Percentiles rank a stretch among this genome's conserved stretches.
Evolutionary conservation across 2,888 invertebrate species (phyloP).

Genomic region (Melikaiella ostensackeni): DNA sequence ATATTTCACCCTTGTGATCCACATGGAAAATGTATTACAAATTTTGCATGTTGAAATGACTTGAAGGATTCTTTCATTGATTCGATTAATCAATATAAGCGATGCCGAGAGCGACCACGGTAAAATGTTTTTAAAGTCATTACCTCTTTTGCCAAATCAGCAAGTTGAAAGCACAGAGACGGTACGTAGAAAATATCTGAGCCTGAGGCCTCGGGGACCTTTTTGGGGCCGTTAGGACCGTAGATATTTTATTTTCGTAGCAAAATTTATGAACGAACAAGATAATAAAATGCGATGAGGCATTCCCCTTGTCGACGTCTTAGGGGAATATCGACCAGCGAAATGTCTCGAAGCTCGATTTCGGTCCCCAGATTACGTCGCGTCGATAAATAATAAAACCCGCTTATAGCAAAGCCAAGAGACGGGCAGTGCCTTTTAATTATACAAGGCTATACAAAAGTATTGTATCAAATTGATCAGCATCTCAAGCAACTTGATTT

Average conservation of each 20-base stretch:
- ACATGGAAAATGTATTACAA: neutral
- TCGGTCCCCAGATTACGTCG: slow-evolving; percentile 61
- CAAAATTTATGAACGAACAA: slow-evolving; percentile 73
- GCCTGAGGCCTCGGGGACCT: slow-evolving; percentile 33
- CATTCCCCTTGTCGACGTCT: slow-evolving; percentile 58
- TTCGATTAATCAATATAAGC: slow-evolving; percentile 42
- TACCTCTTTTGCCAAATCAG: slow-evolving; percentile 20
- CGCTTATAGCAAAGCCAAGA: slow-evolving; percentile 52
- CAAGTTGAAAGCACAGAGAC: slow-evolving; percentile 24
- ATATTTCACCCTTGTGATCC: slow-evolving; percentile 19
- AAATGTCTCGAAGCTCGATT: slow-evolving; percentile 58
- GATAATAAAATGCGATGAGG: slow-evolving; percentile 71
- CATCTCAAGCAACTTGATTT: slow-evolving; percentile 31
- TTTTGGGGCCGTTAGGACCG: slow-evolving; percentile 50
- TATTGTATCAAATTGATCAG: slow-evolving; percentile 22
- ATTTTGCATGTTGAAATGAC: neutral
- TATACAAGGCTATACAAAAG: slow-evolving; percentile 41
- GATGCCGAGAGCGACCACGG: slow-evolving; percentile 51
- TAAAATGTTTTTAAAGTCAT: slow-evolving; percentile 46
- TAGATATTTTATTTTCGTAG: slow-evolving; percentile 70
- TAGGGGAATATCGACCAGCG: slow-evolving; percentile 61
- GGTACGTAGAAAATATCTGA: slow-evolving; percentile 28
- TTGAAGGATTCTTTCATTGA: slow-evolving; percentile 5
- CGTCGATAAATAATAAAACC: slow-evolving; percentile 66
- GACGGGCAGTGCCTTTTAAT: slow-evolving; percentile 44